phyloP scores from a whole-genome alignment of 2,888 invertebrate species.

The Autographa gamma region DNA sequence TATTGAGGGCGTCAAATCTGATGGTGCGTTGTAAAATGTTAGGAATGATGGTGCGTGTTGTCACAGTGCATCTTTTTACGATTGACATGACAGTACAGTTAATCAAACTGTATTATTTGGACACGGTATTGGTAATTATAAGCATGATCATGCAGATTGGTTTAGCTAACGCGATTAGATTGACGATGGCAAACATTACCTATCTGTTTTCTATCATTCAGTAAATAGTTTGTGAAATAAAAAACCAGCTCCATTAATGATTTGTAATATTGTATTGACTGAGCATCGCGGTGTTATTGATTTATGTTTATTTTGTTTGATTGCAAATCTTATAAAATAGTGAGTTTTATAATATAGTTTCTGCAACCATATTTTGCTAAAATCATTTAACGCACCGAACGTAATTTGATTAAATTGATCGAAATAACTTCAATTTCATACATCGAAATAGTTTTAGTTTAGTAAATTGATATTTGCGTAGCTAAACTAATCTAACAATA shows the following conservation, averaged over 20 bases:
- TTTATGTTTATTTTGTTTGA: too few species aligned
- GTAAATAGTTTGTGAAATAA: not conserved
- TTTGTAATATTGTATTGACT: not conserved
- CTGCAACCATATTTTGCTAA: too few species aligned
- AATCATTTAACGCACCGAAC: too few species aligned
- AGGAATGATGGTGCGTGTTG: constrained; percentile 45
- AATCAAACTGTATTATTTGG: constrained; percentile 57
- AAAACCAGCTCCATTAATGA: not conserved
- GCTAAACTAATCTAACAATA: not conserved
- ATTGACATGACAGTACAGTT: constrained; percentile 53
- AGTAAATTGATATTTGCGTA: not conserved
- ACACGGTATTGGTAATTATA: constrained; percentile 27
- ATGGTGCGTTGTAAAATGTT: constrained; percentile 53
- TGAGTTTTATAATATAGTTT: too few species aligned
- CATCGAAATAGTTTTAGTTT: not conserved
- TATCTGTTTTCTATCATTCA: not conserved
- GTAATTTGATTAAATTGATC: too few species aligned
- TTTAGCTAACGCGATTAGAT: constrained; percentile 27
- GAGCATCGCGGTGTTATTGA: not conserved
- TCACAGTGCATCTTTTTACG: constrained; percentile 45
- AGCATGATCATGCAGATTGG: constrained; percentile 36
- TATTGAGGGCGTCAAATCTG: constrained; percentile 57
- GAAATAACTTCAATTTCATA: not conserved
- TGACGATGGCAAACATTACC: constrained; percentile 15
- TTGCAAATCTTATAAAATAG: too few species aligned